phyloP scores from a whole-genome alignment of 2,113 vertebrate genomes.

The Toxostoma redivivum region DNA sequence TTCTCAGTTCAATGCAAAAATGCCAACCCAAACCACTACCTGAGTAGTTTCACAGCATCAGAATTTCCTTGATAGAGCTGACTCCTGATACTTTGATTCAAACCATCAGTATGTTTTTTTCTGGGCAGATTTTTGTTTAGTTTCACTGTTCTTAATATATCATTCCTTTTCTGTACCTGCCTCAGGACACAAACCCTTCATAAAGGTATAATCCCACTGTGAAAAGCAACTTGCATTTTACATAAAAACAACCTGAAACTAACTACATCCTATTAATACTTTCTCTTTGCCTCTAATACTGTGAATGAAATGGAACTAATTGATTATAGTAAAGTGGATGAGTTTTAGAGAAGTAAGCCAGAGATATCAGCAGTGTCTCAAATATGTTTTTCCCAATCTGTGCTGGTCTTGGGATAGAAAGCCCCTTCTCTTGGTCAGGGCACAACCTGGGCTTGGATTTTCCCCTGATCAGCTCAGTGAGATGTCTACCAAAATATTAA shows the following conservation, averaged over 20 bases:
- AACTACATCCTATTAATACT: not conserved
- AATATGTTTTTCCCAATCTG: not conserved
- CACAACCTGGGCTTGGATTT: not conserved
- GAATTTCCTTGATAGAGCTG: not conserved
- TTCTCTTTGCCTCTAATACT: not conserved
- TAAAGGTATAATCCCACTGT: not conserved
- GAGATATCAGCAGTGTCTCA: not conserved
- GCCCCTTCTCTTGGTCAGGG: not conserved
- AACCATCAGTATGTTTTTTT: not conserved
- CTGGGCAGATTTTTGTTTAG: not conserved
- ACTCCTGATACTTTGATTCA: not conserved
- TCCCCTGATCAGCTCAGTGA: not conserved
- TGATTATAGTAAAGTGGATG: not conserved
- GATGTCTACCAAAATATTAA: not conserved
- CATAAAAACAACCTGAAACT: not conserved
- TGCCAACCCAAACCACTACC: not conserved
- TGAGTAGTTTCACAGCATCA: not conserved
- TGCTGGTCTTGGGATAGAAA: not conserved
- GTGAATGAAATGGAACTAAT: not conserved
- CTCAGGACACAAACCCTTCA: not conserved
- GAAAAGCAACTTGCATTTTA: not conserved
- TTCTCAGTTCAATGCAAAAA: not conserved
- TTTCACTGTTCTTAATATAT: not conserved
- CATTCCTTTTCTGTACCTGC: not conserved
- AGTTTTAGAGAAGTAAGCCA: not conserved